Conservation (phyloP, 2,797 vertebrate genomes). For the Micromesistius poutassou region DNA sequence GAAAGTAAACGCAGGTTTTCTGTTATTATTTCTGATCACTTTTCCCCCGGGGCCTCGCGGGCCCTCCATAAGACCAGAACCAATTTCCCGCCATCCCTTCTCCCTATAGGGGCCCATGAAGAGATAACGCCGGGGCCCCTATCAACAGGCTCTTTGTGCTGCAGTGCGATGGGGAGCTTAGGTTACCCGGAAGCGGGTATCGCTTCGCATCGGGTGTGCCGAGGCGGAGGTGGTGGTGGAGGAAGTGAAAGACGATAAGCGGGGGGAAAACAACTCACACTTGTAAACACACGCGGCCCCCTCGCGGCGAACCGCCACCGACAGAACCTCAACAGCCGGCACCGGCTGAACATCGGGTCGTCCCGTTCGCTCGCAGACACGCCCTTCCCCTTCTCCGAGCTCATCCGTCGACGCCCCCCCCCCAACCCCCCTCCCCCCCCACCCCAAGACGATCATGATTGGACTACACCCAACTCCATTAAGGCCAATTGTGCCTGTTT, state of each 20-base stretch:
- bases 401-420: slow-evolving; percentile 44
- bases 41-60: slow-evolving; percentile 56
- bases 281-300: slow-evolving; percentile 54
- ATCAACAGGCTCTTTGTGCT: slow-evolving; percentile 64
- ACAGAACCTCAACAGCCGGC: slow-evolving; percentile 24
- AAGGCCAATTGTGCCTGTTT: slow-evolving; percentile 53
- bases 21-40: no score
- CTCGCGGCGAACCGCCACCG: slow-evolving; percentile 6
- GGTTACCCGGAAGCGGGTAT: slow-evolving; percentile 42
- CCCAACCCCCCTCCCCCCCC: no score
- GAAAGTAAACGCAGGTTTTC: slow-evolving; percentile 17
- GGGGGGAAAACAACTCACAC: slow-evolving; percentile 16
- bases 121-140: slow-evolving; percentile 65
- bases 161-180: slow-evolving; percentile 50
- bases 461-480: slow-evolving; percentile 62
- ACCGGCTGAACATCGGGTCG: slow-evolving; percentile 30
- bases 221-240: slow-evolving; percentile 13
- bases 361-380: slow-evolving; percentile 39
- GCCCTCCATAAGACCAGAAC: slow-evolving; percentile 68
- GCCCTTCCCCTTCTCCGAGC: slow-evolving; percentile 31
- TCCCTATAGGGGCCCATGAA: slow-evolving; percentile 69
- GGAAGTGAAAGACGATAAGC: not conserved
- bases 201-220: slow-evolving; percentile 33
- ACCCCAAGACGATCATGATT: slow-evolving; percentile 50
- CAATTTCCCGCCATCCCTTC: slow-evolving; percentile 68